Base-by-base conservation (phyloP, 2,797 vertebrate species). In the Urocyon cinereoargenteus region DNA sequence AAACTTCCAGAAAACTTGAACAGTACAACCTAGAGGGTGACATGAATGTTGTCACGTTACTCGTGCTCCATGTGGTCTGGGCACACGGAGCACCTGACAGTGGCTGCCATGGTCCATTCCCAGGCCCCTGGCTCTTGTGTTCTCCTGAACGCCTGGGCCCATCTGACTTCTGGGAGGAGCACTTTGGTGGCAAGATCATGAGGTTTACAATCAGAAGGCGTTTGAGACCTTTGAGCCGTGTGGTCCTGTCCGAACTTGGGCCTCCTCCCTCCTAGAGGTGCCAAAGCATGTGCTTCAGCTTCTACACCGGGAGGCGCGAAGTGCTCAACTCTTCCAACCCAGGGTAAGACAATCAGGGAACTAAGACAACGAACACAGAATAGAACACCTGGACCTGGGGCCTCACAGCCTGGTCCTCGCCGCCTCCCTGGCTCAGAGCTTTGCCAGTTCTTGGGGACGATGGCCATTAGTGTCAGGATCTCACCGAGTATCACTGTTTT, bases 91-190 rank as follows among this genome's bases (percentile, higher is more conserved):
- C 15, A 19, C 34, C 5, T 36, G 57, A n/a, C 1, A 14, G 24
- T 11, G 91, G 40, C 24, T 86, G 16, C 40, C 81, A 79, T 66
- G 61, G 36, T 72, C 49, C 6, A 26, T 10, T 53, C 78, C 70
- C 1, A 34, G 31, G 59, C n/a, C 26, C 26, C 28, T 91, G 40
- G 10, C 62, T 83, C 88, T 26, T 53, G 77, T 6, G 13, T 85
- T 81, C 88, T 75, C 75, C 51, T 55, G 75, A 92, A 86, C 68
- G 49, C 24, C 31, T 95, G 77, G 84, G 79, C 86, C 66, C 13
- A 55, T 79, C 31, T 86, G 21, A 94, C 24, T 90, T 95, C 24
- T 40, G 66, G 73, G 66, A 73, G 86, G 79, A 70, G 36, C 45
- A 55, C 2, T 4, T 34, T 62, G 18, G 51, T 88, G 53, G 45